phyloP scores from a whole-genome alignment of 2,797 vertebrate species.

The Synaphobranchus kaupii region DNA sequence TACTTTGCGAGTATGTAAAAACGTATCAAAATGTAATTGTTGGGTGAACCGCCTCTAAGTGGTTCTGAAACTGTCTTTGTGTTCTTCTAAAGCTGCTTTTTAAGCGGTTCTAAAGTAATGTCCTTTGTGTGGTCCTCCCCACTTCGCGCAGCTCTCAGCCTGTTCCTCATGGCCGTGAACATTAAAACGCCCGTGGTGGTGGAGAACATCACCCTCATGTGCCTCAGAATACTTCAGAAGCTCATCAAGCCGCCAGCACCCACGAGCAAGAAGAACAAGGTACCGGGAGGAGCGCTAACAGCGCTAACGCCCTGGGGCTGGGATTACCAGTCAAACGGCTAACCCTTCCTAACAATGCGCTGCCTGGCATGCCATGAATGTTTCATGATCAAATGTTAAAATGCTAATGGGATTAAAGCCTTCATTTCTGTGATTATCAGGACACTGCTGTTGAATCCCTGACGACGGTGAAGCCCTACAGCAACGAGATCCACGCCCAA shows the following conservation, averaged over 20 bases:
- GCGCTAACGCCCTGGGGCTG: neutral
- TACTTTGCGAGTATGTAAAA: too few species aligned
- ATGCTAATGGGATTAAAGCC: neutral
- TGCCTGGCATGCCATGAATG: neutral
- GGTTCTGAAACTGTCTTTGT: neutral
- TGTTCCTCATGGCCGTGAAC: constrained; percentile 98
- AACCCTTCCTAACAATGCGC: neutral
- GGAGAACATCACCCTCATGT: constrained; percentile 98
- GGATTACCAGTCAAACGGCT: neutral
- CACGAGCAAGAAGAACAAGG: constrained; percentile 99
- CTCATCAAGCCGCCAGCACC: constrained; percentile 94
- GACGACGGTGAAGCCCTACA: constrained; percentile 95
- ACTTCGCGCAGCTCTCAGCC: constrained; percentile 82
- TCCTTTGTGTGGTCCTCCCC: neutral
- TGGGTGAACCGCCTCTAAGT: too few species aligned
- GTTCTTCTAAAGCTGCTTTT: neutral
- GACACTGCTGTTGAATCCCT: constrained; percentile 90
- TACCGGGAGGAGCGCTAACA: constrained; percentile 44
- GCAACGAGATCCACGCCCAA: constrained; percentile 98
- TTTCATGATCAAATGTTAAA: neutral
- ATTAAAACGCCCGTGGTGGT: constrained; percentile 98
- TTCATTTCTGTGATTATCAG: constrained; percentile 59
- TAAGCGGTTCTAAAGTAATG: neutral
- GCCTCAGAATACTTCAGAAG: constrained; percentile 95
- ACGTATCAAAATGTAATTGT: too few species aligned